Percentiles rank a stretch among this genome's conserved stretches.
Evolutionary conservation across 2,113 vertebrate species (phyloP).

Genomic region (Carlito syrichta): DNA sequence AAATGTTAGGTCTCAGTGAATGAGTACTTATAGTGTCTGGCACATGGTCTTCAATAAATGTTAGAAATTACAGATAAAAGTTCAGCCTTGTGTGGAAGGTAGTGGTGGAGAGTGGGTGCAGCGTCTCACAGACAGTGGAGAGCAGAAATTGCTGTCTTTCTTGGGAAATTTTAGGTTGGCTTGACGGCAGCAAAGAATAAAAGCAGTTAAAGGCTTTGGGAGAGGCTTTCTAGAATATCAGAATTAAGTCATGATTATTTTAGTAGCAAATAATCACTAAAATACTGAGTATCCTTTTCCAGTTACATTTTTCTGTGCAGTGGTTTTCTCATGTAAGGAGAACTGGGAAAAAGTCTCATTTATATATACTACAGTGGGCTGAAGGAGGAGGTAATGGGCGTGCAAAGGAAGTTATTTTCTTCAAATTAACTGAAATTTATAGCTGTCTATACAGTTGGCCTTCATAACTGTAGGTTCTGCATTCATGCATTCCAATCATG

Average conservation of each 20-base stretch:
- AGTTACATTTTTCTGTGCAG: not conserved
- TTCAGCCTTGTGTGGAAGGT: not conserved
- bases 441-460: not conserved
- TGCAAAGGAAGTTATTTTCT: not conserved
- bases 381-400: not conserved
- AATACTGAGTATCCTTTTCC: not conserved
- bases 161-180: not conserved
- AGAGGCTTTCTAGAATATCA: not conserved
- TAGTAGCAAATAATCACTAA: not conserved
- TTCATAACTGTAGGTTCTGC: not conserved
- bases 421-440: not conserved
- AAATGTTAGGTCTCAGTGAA: not conserved
- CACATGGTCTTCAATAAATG: not conserved
- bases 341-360: not conserved
- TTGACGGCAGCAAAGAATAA: not conserved
- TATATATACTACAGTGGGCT: no score
- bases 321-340: not conserved
- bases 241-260: not conserved
- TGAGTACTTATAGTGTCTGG: not conserved
- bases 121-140: not conserved
- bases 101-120: not conserved
- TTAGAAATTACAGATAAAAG: not conserved
- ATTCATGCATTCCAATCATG: not conserved
- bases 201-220: not conserved
- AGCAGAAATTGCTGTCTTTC: not conserved